A percentile compares a stretch with the other conserved stretches of the same genome.
These are phyloP conservation scores for Clarias magur DNA, from an alignment of 2,113 vertebrate genomes.

Conservation along the genomic window DNA sequence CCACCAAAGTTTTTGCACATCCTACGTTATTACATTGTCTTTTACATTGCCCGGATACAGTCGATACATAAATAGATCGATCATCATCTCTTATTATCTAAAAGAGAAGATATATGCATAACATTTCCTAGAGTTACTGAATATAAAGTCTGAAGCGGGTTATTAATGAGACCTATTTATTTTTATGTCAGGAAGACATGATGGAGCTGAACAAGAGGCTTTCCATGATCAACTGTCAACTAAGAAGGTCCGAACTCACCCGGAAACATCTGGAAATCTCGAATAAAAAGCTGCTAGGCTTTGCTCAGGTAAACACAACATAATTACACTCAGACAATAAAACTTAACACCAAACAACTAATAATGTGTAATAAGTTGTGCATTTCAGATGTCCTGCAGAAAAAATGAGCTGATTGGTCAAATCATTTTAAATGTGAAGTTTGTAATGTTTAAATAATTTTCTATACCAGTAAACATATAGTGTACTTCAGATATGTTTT, in stretches of 20 bases:
- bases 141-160: background rate
- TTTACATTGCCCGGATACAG: background rate
- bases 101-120: too few relatives aligned
- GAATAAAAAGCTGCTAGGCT: slow-evolving; percentile 84
- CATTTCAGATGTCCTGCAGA: background rate
- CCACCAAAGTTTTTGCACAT: background rate
- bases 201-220: slow-evolving; percentile 77
- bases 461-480: background rate
- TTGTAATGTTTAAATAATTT: background rate
- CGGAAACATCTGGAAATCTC: slow-evolving; percentile 84
- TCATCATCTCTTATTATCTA: too few relatives aligned
- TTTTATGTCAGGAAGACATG: slow-evolving; percentile 67
- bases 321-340: background rate
- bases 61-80: too few relatives aligned
- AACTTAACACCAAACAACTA: background rate
- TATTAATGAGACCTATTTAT: slow-evolving; percentile 19
- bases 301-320: slow-evolving; percentile 78
- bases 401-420: background rate
- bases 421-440: background rate
- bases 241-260: slow-evolving; percentile 79
- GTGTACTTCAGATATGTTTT: background rate
- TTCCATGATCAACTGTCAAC: slow-evolving; percentile 72
- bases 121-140: background rate
- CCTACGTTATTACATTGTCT: background rate
- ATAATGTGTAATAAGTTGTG: background rate